Conservation (phyloP, 2,797 vertebrate genomes). For the Carduelis carduelis region DNA sequence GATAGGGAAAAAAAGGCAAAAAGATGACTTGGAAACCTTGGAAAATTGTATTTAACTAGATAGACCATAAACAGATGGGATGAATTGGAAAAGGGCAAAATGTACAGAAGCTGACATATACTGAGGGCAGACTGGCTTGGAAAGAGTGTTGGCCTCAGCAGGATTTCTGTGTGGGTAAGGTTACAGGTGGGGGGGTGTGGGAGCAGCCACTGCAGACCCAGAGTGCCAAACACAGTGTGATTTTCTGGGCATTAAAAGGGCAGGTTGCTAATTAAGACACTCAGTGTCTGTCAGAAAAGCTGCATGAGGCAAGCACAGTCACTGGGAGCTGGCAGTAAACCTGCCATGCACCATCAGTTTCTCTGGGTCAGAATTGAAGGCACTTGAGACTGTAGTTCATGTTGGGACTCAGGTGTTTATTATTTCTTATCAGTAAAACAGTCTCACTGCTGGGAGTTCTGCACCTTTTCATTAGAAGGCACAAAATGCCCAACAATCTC, state of each 20-base stretch:
- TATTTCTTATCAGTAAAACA: not conserved
- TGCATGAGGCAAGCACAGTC: not conserved
- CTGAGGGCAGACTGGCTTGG: not conserved
- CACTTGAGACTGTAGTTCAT: not conserved
- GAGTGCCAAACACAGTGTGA: not conserved
- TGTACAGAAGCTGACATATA: not conserved
- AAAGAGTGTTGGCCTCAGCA: not conserved
- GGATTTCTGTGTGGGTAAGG: not conserved
- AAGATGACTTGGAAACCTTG: not conserved
- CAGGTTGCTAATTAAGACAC: not conserved
- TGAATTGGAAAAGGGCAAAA: not conserved
- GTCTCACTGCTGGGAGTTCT: rapidly evolving
- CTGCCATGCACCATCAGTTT: not conserved
- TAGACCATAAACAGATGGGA: not conserved
- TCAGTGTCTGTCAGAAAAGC: not conserved
- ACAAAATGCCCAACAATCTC: not conserved
- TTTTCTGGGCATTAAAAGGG: not conserved
- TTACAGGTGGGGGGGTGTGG: not conserved
- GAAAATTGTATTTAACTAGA: not conserved
- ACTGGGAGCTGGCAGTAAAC: not conserved
- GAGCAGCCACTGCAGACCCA: not conserved
- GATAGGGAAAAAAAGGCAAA: not conserved
- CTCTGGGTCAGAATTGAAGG: not conserved
- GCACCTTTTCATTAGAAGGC: not conserved
- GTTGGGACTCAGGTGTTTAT: not conserved